Conservation (phyloP, 2,113 vertebrate species). For the Neolamprologus hecqui region DNA sequence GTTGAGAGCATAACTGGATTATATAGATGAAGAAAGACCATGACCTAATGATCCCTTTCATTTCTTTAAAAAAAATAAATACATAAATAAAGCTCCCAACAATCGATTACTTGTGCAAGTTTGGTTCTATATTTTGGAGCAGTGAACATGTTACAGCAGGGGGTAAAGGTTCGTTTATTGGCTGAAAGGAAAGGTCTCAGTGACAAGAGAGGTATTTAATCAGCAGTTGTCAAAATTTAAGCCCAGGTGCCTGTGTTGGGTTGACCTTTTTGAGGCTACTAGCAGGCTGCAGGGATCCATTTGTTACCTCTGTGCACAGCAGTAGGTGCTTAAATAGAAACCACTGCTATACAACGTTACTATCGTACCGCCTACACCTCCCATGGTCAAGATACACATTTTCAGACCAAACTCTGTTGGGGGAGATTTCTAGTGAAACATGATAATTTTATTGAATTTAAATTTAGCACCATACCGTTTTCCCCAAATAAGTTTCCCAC, state of each 20-base stretch:
- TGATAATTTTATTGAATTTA: background rate
- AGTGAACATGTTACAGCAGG: background rate
- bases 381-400: background rate
- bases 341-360: background rate
- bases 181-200: background rate
- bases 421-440: background rate
- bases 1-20: background rate
- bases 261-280: slow-evolving; percentile 2
- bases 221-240: background rate
- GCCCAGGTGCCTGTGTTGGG: background rate
- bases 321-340: background rate
- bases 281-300: background rate
- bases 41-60: background rate
- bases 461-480: background rate
- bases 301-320: background rate
- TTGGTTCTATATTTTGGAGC: background rate
- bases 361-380: background rate
- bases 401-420: background rate
- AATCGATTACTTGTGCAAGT: background rate
- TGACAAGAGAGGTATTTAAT: slow-evolving; percentile 15
- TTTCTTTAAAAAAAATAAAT: background rate
- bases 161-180: background rate
- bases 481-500: background rate
- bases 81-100: background rate
- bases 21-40: background rate